Evolutionary conservation across 2,888 invertebrate species (phyloP).

Genomic region (Stenotaenia linearis): DNA sequence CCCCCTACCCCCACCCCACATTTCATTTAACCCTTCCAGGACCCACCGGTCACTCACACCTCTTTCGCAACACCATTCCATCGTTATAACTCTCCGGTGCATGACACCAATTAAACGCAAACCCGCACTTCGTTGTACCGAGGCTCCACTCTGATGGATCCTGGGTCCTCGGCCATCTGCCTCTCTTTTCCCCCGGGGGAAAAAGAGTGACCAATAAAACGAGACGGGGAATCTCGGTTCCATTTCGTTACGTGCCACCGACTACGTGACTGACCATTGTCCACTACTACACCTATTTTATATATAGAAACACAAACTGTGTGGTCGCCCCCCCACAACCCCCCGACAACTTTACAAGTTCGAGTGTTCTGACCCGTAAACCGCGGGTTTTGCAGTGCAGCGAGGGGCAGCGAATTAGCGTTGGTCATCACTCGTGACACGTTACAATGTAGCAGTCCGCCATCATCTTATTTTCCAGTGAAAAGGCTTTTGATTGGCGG

Average conservation of each 20-base stretch:
- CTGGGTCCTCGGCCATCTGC: slow-evolving; percentile 4
- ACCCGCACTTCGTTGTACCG: background rate
- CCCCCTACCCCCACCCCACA: background rate
- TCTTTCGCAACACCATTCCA: background rate
- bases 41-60: background rate
- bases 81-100: background rate
- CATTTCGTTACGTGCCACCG: slow-evolving; percentile 14
- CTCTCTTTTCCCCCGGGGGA: background rate
- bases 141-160: background rate
- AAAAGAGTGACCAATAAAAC: slow-evolving; percentile 9
- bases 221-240: slow-evolving; percentile 15
- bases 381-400: background rate
- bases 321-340: background rate
- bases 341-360: too few relatives aligned
- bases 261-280: slow-evolving; percentile 19
- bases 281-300: background rate
- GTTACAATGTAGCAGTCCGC: background rate
- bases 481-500: slow-evolving; percentile 19
- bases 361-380: background rate
- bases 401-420: background rate
- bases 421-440: background rate
- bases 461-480: slow-evolving; percentile 6
- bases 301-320: background rate
- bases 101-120: background rate
- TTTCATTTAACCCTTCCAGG: background rate